Percentiles rank a stretch among this genome's conserved stretches.
phyloP scores from a whole-genome alignment of 2,888 invertebrate species.

The Sarcophaga caerulescens region DNA sequence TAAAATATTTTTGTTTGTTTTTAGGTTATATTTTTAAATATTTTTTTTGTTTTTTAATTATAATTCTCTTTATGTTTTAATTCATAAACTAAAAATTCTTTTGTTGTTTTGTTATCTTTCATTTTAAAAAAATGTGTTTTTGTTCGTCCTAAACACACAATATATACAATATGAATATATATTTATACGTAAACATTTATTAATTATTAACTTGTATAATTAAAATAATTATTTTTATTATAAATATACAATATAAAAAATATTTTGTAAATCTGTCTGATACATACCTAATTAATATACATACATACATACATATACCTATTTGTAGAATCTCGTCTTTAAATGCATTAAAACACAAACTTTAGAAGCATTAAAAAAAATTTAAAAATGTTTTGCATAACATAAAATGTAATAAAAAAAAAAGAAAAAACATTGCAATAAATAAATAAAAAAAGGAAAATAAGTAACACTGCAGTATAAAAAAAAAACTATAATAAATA shows the following conservation, averaged over 20 bases:
- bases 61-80: too few relatives aligned
- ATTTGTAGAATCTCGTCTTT: constrained; percentile 57
- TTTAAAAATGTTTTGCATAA: constrained; percentile 41
- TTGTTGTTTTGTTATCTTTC: too few relatives aligned
- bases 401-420: constrained; percentile 9
- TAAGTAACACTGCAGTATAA: constrained; percentile 43
- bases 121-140: too few relatives aligned
- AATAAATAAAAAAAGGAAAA: constrained; percentile 38
- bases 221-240: constrained; percentile 14
- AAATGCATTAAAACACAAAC: constrained; percentile 35
- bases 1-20: too few relatives aligned
- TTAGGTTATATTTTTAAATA: constrained; percentile 3
- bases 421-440: constrained; percentile 8
- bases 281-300: constrained; percentile 3
- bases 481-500: not conserved
- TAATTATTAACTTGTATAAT: constrained; percentile 15
- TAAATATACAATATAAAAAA: constrained; percentile 20
- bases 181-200: not conserved
- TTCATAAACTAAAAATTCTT: too few relatives aligned
- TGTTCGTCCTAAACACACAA: not conserved
- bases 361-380: not conserved
- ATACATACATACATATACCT: constrained; percentile 36
- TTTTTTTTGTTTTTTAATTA: constrained; percentile 41
- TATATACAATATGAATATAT: not conserved
- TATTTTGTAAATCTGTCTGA: constrained; percentile 62